These are phyloP conservation scores for Eclectus roratus DNA, from an alignment of 2,113 vertebrate species.

Conservation along the genomic window DNA sequence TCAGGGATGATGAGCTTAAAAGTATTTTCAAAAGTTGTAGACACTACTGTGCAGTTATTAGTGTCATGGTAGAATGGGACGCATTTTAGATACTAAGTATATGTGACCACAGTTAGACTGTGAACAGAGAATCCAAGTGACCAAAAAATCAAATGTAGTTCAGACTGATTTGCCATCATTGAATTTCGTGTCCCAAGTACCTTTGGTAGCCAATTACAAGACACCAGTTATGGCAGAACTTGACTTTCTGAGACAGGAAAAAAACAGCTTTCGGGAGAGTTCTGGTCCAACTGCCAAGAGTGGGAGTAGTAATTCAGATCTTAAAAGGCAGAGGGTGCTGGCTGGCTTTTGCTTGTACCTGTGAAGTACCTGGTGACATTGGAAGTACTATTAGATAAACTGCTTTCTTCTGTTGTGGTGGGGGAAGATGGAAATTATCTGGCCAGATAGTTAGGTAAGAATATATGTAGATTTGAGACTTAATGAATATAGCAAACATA, in stretches of 20 bases:
- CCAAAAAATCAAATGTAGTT: background rate
- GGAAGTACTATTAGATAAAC: constrained; percentile 37
- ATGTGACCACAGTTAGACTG: background rate
- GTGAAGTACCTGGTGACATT: constrained; percentile 19
- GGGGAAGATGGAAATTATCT: constrained; percentile 43
- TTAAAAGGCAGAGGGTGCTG: constrained; percentile 28
- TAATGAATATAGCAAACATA: constrained; percentile 46
- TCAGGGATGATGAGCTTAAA: background rate
- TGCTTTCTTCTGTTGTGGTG: constrained; percentile 52
- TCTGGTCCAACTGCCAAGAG: background rate
- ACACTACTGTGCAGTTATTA: background rate
- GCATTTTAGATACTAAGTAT: background rate
- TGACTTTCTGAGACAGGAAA: background rate
- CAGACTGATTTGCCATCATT: background rate
- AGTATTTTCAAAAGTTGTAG: constrained; percentile 13
- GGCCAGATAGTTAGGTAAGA: constrained; percentile 55
- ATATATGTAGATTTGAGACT: constrained; percentile 52
- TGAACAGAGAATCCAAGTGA: constrained; percentile 19
- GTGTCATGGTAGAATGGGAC: background rate
- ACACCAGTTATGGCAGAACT: background rate
- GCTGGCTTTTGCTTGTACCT: constrained; percentile 25
- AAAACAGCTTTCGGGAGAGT: background rate
- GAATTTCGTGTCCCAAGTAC: background rate
- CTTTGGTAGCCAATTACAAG: background rate
- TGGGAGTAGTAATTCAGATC: background rate